A percentile compares a stretch with the other conserved stretches of the same genome.
These are phyloP conservation scores for Colletes collaris DNA, from an alignment of 2,888 invertebrate genomes.

Conservation along the genomic window DNA sequence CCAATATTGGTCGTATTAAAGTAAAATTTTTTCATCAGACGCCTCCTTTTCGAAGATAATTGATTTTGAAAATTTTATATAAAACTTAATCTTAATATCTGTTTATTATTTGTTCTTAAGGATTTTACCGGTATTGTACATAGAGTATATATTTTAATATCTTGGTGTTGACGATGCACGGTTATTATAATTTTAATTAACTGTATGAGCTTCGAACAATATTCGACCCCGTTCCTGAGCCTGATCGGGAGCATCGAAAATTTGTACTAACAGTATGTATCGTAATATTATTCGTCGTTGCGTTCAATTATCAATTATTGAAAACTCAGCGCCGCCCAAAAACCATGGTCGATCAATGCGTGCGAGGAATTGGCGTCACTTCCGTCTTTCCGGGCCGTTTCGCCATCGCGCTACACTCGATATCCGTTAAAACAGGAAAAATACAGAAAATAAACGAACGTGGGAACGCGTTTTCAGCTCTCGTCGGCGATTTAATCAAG, in stretches of 20 bases:
- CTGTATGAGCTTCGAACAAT: too few species aligned
- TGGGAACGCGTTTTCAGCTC: background rate
- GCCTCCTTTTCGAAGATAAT: too few species aligned
- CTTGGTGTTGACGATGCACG: too few species aligned
- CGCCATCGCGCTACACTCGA: background rate
- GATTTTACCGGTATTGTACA: too few species aligned
- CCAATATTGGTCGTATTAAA: too few species aligned
- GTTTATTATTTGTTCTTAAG: too few species aligned
- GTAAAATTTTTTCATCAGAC: too few species aligned
- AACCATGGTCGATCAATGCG: background rate
- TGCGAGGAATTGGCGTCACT: background rate
- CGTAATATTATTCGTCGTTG: background rate
- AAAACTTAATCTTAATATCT: too few species aligned
- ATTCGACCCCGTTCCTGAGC: too few species aligned
- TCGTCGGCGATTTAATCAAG: background rate
- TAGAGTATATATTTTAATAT: too few species aligned
- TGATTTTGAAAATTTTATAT: too few species aligned
- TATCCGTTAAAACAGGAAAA: slow-evolving; percentile 22
- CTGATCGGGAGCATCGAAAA: background rate
- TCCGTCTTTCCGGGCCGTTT: background rate
- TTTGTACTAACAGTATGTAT: slow-evolving; percentile 9
- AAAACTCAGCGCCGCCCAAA: background rate
- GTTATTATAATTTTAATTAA: too few species aligned
- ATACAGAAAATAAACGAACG: background rate
- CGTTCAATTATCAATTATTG: slow-evolving; percentile 17